These are phyloP conservation scores for Hololepta plana DNA, from an alignment of 2,888 invertebrate genomes.

Conservation along the genomic window DNA sequence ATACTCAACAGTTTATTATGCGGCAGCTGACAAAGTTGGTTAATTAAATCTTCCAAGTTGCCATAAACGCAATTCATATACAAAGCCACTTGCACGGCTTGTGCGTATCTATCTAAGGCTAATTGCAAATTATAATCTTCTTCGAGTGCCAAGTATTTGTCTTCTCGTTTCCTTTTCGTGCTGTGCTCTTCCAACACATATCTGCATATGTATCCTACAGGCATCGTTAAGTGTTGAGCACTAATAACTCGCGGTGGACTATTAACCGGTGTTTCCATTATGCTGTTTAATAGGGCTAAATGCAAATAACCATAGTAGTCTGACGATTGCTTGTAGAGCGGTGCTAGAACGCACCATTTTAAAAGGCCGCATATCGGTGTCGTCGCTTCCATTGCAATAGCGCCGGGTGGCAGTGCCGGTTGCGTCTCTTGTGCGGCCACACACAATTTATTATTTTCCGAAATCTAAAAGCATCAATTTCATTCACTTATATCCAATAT, in stretches of 20 bases:
- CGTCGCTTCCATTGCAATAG: slow-evolving; percentile 69
- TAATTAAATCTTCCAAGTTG: slow-evolving; percentile 50
- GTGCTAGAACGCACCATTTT: slow-evolving; percentile 55
- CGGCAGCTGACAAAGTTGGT: slow-evolving; percentile 41
- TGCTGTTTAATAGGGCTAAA: slow-evolving; percentile 44
- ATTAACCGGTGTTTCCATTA: slow-evolving; percentile 33
- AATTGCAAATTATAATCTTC: slow-evolving; percentile 29
- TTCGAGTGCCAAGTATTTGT: slow-evolving; percentile 10
- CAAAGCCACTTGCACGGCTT: slow-evolving; percentile 65
- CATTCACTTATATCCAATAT: too few relatives aligned
- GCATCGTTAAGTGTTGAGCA: slow-evolving; percentile 35
- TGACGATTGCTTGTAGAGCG: slow-evolving; percentile 22
- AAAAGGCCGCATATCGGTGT: slow-evolving; percentile 69
- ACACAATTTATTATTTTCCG: slow-evolving; percentile 44
- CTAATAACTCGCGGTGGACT: slow-evolving; percentile 42
- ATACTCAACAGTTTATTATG: slow-evolving; percentile 45
- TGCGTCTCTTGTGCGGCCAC: slow-evolving; percentile 47
- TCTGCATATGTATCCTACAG: slow-evolving; percentile 14
- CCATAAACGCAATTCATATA: slow-evolving; percentile 65
- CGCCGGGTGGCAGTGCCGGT: slow-evolving; percentile 52
- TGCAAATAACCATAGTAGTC: slow-evolving; percentile 48
- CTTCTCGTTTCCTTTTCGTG: slow-evolving; percentile 9
- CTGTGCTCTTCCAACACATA: slow-evolving; percentile 10
- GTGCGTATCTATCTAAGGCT: slow-evolving; percentile 61
- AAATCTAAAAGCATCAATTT: slow-evolving; percentile 29